Conservation (phyloP, 2,797 vertebrate species). For the Amblyraja radiata region DNA sequence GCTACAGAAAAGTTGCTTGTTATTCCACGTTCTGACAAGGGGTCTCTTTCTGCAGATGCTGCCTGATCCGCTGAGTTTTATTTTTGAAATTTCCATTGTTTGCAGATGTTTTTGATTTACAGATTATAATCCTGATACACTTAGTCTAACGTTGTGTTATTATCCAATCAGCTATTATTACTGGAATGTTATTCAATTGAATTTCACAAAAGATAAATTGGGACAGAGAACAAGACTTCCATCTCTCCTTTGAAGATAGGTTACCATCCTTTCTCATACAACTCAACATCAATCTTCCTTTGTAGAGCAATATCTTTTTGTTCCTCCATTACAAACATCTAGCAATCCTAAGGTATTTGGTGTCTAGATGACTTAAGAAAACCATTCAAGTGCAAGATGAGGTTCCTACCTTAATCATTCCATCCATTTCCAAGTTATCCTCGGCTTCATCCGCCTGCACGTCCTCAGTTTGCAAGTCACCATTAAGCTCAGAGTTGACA, state of each 20-base stretch:
- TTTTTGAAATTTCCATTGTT: too few relatives aligned
- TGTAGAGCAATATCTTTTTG: not conserved
- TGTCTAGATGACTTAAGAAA: not conserved
- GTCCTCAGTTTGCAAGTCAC: conserved; percentile 54
- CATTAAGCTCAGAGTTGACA: conserved; percentile 54
- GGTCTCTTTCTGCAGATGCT: too few relatives aligned
- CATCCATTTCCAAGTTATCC: conserved; percentile 66
- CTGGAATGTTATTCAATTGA: not conserved
- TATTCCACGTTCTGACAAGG: too few relatives aligned
- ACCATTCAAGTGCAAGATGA: not conserved
- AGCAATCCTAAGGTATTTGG: not conserved
- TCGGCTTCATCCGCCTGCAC: conserved; percentile 59
- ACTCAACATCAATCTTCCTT: not conserved
- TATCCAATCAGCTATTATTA: not conserved
- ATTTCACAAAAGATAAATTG: not conserved
- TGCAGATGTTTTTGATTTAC: too few relatives aligned
- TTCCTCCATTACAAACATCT: not conserved
- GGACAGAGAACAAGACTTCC: not conserved
- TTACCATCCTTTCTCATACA: not conserved
- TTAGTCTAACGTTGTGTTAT: not conserved
- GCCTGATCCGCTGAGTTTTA: too few relatives aligned
- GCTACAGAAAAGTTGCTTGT: too few relatives aligned
- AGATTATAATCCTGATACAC: not conserved
- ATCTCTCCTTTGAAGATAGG: not conserved
- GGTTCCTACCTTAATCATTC: conserved; percentile 85